Evolutionary conservation across 2,797 vertebrate species (phyloP).

Genomic region (Remorina albescens): DNA sequence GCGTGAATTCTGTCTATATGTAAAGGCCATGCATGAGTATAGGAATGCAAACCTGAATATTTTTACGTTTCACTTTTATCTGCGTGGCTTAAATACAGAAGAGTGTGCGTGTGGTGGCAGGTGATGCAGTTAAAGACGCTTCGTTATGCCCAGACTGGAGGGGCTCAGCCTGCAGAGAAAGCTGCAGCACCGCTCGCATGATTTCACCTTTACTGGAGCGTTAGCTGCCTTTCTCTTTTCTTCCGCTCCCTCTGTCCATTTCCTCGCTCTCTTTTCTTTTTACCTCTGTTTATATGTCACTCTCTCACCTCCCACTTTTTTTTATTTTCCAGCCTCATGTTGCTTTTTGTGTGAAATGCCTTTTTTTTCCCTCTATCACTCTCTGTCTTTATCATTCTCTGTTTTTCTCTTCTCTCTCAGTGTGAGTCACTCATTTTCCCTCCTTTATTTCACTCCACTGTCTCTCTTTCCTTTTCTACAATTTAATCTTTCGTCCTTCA

Average conservation of each 20-base stretch:
- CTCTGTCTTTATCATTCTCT: background rate
- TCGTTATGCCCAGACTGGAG: conserved; percentile 46
- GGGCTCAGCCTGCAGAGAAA: conserved; percentile 65
- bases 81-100: background rate
- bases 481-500: conserved; percentile 23
- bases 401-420: background rate
- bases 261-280: background rate
- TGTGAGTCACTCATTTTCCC: conserved; percentile 18
- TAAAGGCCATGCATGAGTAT: background rate
- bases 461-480: conserved; percentile 16
- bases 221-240: conserved; percentile 51
- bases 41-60: background rate
- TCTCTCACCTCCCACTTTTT: background rate
- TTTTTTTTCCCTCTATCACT: conserved; percentile 14
- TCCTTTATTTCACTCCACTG: background rate
- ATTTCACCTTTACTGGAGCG: conserved; percentile 69
- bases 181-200: conserved; percentile 63
- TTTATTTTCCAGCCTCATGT: conserved; percentile 20
- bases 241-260: conserved; percentile 9
- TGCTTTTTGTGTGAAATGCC: conserved; percentile 18
- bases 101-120: conserved; percentile 31
- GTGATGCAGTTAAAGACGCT: conserved; percentile 66
- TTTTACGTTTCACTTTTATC: background rate
- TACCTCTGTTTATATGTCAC: background rate
- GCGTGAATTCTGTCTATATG: background rate